These are phyloP conservation scores for Eulithis prunata DNA, from an alignment of 2,888 invertebrate genomes.

Conservation along the genomic window DNA sequence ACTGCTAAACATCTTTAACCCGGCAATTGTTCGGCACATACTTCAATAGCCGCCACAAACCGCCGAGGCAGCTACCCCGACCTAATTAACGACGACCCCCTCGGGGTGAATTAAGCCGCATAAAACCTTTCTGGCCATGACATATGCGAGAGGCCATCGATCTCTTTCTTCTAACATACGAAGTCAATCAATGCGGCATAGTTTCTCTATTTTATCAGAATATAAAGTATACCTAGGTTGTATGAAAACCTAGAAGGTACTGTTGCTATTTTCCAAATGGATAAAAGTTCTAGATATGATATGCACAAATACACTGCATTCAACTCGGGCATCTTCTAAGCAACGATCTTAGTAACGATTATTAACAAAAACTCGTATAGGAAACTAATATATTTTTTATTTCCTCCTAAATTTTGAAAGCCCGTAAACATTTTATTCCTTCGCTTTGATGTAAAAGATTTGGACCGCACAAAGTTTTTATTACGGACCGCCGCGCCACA, in stretches of 20 bases:
- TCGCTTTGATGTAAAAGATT: conserved; percentile 37
- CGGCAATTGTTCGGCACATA: conserved; percentile 46
- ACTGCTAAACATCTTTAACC: conserved; percentile 20
- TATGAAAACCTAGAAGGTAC: too few relatives aligned
- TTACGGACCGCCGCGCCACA: conserved; percentile 39
- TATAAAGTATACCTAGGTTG: too few relatives aligned
- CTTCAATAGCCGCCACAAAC: conserved; percentile 75
- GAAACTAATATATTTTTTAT: conserved; percentile 18
- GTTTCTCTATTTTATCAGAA: not conserved
- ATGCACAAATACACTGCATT: conserved; percentile 5
- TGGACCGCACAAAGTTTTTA: conserved; percentile 47
- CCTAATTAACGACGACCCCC: conserved; percentile 73
- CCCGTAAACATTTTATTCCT: conserved; percentile 39
- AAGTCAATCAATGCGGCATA: conserved; percentile 44
- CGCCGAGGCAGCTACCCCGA: conserved; percentile 61
- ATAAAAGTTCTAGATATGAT: too few relatives aligned
- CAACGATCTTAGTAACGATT: not conserved
- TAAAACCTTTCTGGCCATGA: conserved; percentile 75
- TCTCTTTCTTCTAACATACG: conserved; percentile 56
- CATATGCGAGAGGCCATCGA: conserved; percentile 60
- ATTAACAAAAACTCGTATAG: conserved; percentile 13
- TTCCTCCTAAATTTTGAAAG: conserved; percentile 26
- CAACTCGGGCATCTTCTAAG: not conserved
- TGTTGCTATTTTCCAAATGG: too few relatives aligned
- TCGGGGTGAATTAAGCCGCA: conserved; percentile 71